These are phyloP conservation scores for Acanthopagrus latus DNA, from an alignment of 2,797 vertebrate species.

Conservation along the genomic window DNA sequence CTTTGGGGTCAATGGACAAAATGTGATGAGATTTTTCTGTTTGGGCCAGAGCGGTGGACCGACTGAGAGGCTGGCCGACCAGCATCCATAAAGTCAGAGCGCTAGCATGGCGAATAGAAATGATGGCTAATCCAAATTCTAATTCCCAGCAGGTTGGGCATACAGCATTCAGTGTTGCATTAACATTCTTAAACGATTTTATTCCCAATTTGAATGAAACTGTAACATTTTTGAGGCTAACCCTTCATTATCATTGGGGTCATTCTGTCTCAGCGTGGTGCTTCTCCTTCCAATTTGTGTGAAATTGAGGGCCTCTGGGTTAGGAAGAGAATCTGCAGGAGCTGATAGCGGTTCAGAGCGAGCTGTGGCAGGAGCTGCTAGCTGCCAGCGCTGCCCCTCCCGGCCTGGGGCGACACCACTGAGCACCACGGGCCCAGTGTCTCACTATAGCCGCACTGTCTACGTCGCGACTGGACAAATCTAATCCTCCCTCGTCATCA, in stretches of 20 bases:
- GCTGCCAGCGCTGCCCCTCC: conserved; percentile 45
- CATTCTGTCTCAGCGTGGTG: conserved; percentile 61
- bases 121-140: conserved; percentile 32
- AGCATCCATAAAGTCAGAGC: not conserved
- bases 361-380: conserved; percentile 37
- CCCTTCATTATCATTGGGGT: conserved; percentile 70
- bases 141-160: conserved; percentile 37
- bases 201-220: conserved; percentile 67
- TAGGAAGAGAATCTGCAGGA: conserved; percentile 68
- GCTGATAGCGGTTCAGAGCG: conserved; percentile 64
- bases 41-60: not conserved
- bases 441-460: conserved; percentile 52
- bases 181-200: conserved; percentile 53
- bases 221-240: conserved; percentile 57
- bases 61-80: not conserved
- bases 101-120: conserved; percentile 9
- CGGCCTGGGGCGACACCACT: conserved; percentile 41
- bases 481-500: conserved; percentile 55
- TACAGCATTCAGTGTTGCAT: conserved; percentile 30
- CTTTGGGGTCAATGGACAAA: not conserved
- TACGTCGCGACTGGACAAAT: conserved; percentile 57
- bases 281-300: conserved; percentile 66
- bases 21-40: not conserved
- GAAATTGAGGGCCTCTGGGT: conserved; percentile 77
- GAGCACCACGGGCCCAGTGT: conserved; percentile 60